These are phyloP conservation scores for Anabas testudineus DNA, from an alignment of 2,797 vertebrate genomes.

Conservation along the genomic window DNA sequence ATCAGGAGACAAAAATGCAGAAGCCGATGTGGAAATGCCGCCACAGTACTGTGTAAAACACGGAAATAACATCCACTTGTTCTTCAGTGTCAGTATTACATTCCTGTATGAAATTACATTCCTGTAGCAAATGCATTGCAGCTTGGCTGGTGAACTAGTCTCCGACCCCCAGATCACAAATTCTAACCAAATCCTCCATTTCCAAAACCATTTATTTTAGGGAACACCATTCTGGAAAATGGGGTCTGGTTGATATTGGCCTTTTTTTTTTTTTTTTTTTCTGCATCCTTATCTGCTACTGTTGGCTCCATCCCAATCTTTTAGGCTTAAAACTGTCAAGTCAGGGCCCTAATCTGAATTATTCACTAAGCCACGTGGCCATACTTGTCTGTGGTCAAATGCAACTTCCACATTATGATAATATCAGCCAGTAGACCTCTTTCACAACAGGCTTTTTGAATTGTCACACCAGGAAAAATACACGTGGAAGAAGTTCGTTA, in stretches of 20 bases:
- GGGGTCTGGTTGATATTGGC: no score
- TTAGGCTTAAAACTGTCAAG: neutral
- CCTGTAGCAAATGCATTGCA: neutral
- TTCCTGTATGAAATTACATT: slow-evolving; percentile 18
- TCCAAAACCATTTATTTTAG: neutral
- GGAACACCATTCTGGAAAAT: slow-evolving; percentile 25
- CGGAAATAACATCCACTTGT: neutral
- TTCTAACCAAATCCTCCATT: neutral
- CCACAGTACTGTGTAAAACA: neutral
- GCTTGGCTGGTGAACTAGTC: neutral
- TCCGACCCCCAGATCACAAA: neutral
- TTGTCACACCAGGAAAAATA: neutral
- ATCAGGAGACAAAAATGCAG: neutral
- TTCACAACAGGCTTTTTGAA: neutral
- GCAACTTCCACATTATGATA: neutral
- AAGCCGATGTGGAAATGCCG: neutral
- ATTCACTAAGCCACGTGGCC: neutral
- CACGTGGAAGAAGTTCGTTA: neutral
- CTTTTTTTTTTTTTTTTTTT: no score
- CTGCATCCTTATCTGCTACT: neutral
- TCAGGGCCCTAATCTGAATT: neutral
- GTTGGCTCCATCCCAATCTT: slow-evolving; percentile 5
- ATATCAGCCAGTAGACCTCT: neutral
- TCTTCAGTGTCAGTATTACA: slow-evolving; percentile 29
- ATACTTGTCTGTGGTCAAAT: neutral